These are phyloP conservation scores for Pterostichus madidus DNA, from an alignment of 2,888 invertebrate genomes.

Conservation along the genomic window DNA sequence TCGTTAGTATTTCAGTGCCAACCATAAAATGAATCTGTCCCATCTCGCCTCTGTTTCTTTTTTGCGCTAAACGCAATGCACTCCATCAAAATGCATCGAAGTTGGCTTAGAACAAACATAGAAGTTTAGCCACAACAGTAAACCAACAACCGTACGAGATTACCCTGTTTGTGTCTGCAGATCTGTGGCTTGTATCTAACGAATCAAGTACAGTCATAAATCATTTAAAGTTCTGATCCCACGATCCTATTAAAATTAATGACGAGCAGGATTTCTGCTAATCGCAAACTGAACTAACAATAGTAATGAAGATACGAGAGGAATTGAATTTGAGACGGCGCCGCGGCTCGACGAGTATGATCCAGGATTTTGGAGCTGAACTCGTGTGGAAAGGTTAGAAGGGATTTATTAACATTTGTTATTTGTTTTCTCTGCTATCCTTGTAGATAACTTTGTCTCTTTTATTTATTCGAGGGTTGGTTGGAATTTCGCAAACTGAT, in stretches of 20 bases:
- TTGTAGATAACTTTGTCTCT: background rate
- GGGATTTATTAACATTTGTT: slow-evolving; percentile 41
- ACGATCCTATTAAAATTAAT: slow-evolving; percentile 65
- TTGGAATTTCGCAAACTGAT: background rate
- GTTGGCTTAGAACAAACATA: background rate
- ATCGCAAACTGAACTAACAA: slow-evolving; percentile 64
- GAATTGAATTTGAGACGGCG: slow-evolving; percentile 52
- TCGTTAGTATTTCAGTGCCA: no score
- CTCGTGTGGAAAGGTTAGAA: slow-evolving; percentile 10
- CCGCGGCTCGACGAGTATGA: slow-evolving; percentile 14
- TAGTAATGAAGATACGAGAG: slow-evolving; percentile 56
- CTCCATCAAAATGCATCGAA: slow-evolving; percentile 21
- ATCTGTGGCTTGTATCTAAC: slow-evolving; percentile 48
- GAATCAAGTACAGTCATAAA: slow-evolving; percentile 56
- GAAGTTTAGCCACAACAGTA: background rate
- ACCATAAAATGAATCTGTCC: no score
- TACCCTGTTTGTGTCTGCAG: slow-evolving; percentile 39
- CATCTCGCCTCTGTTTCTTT: background rate
- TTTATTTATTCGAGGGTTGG: background rate
- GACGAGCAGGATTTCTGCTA: slow-evolving; percentile 60
- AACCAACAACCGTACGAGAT: slow-evolving; percentile 9
- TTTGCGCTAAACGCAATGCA: background rate
- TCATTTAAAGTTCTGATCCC: slow-evolving; percentile 65
- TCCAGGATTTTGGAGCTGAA: slow-evolving; percentile 3
- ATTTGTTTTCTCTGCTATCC: background rate